These are phyloP conservation scores for Caerostris extrusa DNA, from an alignment of 1,140 invertebrate species.

Conservation along the genomic window DNA sequence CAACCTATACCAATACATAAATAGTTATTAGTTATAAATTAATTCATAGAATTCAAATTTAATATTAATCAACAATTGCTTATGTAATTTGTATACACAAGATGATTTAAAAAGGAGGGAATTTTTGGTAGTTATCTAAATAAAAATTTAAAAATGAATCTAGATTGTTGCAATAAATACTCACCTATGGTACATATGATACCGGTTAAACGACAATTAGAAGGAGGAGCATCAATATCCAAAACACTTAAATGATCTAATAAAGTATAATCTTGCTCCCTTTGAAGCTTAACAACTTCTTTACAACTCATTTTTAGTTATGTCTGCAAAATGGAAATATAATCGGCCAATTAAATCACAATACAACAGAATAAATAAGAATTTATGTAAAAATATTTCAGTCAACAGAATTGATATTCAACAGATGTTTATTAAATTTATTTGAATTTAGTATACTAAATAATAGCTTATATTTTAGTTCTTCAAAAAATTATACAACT, in stretches of 20 bases:
- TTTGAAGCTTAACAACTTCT: slow-evolving; percentile 2
- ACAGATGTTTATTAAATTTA: background rate
- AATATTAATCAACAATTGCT: too few species aligned
- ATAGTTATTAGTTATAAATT: too few species aligned
- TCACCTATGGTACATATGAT: slow-evolving; percentile 99
- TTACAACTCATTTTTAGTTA: slow-evolving; percentile 34
- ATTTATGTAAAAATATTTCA: background rate
- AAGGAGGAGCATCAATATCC: slow-evolving; percentile 93
- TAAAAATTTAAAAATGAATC: too few species aligned
- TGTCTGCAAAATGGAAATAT: background rate
- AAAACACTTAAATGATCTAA: slow-evolving; percentile 96
- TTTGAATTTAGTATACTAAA: background rate
- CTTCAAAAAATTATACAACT: background rate
- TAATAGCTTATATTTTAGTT: background rate
- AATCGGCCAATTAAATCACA: background rate
- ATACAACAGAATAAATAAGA: background rate
- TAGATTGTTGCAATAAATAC: slow-evolving; percentile 77
- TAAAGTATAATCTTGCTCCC: slow-evolving; percentile 66
- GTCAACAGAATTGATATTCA: background rate
- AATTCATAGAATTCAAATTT: too few species aligned
- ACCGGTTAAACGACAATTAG: slow-evolving; percentile 93
- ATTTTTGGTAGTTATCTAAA: too few species aligned
- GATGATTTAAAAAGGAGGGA: too few species aligned
- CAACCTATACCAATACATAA: too few species aligned
- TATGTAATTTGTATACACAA: too few species aligned